A percentile compares a stretch with the other conserved stretches of the same genome.
phyloP scores from a whole-genome alignment of 1,140 invertebrate genomes.

The Achroia grisella region DNA sequence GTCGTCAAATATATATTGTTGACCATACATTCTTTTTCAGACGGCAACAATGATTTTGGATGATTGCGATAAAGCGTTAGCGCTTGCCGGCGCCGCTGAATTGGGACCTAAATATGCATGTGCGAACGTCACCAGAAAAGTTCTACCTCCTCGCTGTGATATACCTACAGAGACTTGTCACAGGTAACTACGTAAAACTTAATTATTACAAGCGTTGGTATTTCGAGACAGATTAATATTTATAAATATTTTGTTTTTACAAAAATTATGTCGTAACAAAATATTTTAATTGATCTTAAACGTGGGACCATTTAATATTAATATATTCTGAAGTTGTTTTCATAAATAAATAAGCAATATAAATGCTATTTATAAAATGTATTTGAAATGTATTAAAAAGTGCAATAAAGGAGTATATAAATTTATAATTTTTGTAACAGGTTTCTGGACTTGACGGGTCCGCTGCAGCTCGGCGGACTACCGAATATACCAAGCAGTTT shows the following conservation, averaged over 20 bases:
- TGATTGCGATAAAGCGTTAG: slow-evolving; percentile 91
- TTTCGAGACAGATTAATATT: background rate
- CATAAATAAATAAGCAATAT: no score
- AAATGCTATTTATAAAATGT: no score
- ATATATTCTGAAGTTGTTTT: no score
- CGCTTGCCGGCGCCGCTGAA: slow-evolving; percentile 82
- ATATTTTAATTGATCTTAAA: no score
- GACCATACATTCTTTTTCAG: slow-evolving; percentile 61
- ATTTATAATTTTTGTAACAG: slow-evolving; percentile 54
- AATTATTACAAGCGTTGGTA: background rate
- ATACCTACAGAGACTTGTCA: slow-evolving; percentile 94
- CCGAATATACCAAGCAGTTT: slow-evolving; percentile 88
- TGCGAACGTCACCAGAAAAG: slow-evolving; percentile 83
- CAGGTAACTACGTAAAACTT: slow-evolving; percentile 49
- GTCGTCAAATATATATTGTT: no score
- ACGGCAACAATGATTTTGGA: slow-evolving; percentile 91
- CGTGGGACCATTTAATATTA: no score
- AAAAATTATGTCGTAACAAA: no score
- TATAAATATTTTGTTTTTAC: no score
- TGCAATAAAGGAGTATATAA: no score
- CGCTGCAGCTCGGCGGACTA: slow-evolving; percentile 94
- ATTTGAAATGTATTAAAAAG: no score
- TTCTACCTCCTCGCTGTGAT: slow-evolving; percentile 85
- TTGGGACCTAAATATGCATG: slow-evolving; percentile 88
- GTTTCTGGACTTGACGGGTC: slow-evolving; percentile 96